Evolutionary conservation across 2,888 invertebrate genomes (phyloP), one percentile per base, ranked within the genome.

Genomic region (Ganaspis brasiliensis): DNA sequence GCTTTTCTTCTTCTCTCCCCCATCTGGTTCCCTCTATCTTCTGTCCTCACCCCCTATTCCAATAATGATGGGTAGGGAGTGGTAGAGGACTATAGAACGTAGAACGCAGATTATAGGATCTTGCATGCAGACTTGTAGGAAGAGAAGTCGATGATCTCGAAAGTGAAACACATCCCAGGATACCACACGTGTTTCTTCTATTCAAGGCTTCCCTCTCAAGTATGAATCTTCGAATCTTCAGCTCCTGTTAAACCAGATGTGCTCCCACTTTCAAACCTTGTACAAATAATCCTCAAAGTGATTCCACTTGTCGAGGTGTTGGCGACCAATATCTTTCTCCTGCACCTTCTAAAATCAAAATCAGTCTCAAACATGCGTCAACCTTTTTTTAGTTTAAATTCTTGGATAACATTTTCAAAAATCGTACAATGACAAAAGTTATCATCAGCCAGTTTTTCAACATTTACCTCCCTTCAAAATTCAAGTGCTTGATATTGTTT

Each of bases 1-100:
- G 67, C 56, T 55, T 75, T 79, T 59, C 55, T 59, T 72, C 37
- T 61, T 76, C 76, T 78, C 72, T 14, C 73, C 73, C 74, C 71
- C 55, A 55, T 56, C 19, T 52, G 26, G 6, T 57, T 61, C 37
- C 49, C 56, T 67, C 37, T 57, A 35, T 37, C 75, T 72, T 63
- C 57, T 61, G 70, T 19, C 35, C 57, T 55, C 81, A 49, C 76
- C 70, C n/a, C 75, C 72, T 40, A 67, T 40, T 45, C 31, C 45
- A 45, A 67, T 67, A 67, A 67, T 45, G 67, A 45, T 45, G 24
- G 45, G 67, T 67, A 24, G 40, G 24, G 67, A 67, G 24, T 67
- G 40, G 63, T 63, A 16, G 6, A 63, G 61, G 19, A 63, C 37
- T 67, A 12, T 40, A 45, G 24, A 67, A 67, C 45, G 21, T 67